Evolutionary conservation across 2,797 vertebrate genomes (phyloP), one percentile per base, ranked within the genome.

Genomic region (Sitta carolinensis): DNA sequence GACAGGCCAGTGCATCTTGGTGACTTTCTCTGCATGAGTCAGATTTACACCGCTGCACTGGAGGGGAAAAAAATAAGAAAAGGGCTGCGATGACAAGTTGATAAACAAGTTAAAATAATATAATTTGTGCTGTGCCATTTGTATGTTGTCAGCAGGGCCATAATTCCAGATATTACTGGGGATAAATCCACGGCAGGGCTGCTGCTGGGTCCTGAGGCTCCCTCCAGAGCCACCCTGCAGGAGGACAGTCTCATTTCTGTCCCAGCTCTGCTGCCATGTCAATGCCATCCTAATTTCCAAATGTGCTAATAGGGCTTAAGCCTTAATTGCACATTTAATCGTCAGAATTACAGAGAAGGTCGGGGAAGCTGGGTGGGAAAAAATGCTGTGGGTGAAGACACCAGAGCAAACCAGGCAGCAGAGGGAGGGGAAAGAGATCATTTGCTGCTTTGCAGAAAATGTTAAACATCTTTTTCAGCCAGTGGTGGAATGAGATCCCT

Each of bases 21-120:
- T 68, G 90, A 52, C 82, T 94, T 89, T 14, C 16, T 75, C 91
- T 58, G 50, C 74, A 38, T 62, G 77, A 86, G 70, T 92, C 81
- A 94, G 84, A 94, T 96, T 95, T 96, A 90, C 80, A 87, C 23
- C 4, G 5, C 70, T 72, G 40, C 14, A 55, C 36, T 18, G 87
- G 25, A 38, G 32, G n/a, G n/a, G 5, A 3, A 47, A 4, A 43
- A 54, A 63, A 4, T 3, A 11, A 51, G 5, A 20, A 27, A 66
- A 68, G n/a, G 66, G 29, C 61, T 43, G 63, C 1, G 36, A 32
- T 45, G 88, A 90, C 87, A 94, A 61, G 11, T n/a, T 73, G 94
- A 95, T 93, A 96, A 97, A 97, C 92, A 95, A 93, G 86, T 79
- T 87, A 63, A 97, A 97, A 95, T 80, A 50, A 74, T 58, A 32